phyloP scores from a whole-genome alignment of 2,888 invertebrate species.

The Gandaritis pyraliata region DNA sequence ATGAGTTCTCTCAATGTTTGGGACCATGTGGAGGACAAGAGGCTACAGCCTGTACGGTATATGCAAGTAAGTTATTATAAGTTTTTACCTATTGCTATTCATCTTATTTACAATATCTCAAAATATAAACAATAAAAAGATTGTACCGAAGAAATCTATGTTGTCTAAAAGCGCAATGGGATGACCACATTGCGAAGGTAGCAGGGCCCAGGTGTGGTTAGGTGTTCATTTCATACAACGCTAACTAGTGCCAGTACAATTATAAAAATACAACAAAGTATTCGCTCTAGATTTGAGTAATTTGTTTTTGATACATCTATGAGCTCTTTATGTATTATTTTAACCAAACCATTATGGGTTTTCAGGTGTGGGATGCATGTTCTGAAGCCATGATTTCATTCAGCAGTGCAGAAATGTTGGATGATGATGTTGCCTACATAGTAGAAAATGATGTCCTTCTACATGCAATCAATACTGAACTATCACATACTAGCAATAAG shows the following conservation, averaged over 20 bases:
- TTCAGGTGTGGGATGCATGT: slow-evolving; percentile 96
- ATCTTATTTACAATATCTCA: no score
- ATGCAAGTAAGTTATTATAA: slow-evolving; percentile 88
- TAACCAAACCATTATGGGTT: slow-evolving; percentile 17
- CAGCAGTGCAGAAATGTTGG: slow-evolving; percentile 87
- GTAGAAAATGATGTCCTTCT: slow-evolving; percentile 97
- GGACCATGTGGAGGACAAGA: slow-evolving; percentile 88
- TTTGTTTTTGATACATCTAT: no score
- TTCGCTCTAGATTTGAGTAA: no score
- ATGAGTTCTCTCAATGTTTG: slow-evolving; percentile 92
- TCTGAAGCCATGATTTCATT: slow-evolving; percentile 96
- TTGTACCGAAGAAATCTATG: no score
- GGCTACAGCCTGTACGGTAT: slow-evolving; percentile 90
- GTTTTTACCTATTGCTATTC: no score
- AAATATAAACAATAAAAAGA: no score
- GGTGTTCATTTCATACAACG: no score
- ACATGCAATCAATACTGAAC: slow-evolving; percentile 87
- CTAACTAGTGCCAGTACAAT: no score
- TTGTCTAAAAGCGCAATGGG: no score
- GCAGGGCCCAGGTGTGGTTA: no score
- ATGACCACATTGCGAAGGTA: no score
- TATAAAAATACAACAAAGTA: no score
- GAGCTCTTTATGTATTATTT: background rate
- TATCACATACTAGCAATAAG: slow-evolving; percentile 69
- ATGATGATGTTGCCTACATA: slow-evolving; percentile 93